These are phyloP conservation scores for Cryptoblepharus egeriae DNA, from an alignment of 2,797 vertebrate species.

Conservation along the genomic window DNA sequence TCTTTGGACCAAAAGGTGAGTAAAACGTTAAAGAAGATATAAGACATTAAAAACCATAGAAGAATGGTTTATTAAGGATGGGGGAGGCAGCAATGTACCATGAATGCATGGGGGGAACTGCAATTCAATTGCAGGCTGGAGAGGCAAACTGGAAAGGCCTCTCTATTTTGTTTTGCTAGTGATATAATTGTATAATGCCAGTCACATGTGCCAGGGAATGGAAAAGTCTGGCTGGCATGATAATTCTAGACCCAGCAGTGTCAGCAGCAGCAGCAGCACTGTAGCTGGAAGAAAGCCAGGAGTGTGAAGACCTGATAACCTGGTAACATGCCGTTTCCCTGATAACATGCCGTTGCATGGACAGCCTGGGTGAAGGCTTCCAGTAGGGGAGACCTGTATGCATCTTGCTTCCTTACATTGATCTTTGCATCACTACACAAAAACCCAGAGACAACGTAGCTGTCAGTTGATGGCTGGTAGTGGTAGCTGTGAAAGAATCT, in stretches of 20 bases:
- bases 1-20: slow-evolving; percentile 85
- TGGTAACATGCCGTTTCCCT: background rate
- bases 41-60: background rate
- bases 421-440: background rate
- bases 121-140: background rate
- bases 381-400: background rate
- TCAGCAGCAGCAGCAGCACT: background rate
- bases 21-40: background rate
- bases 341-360: background rate
- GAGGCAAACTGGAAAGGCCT: background rate
- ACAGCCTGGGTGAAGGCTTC: background rate
- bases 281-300: background rate
- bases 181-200: background rate
- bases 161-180: background rate
- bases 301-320: background rate
- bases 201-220: background rate
- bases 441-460: no score
- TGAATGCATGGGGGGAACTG: no score
- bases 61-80: no score
- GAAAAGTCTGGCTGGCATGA: background rate
- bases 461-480: no score
- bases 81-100: background rate
- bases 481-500: background rate
- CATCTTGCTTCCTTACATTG: background rate
- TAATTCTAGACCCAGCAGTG: background rate